These are phyloP conservation scores for Limnephilus lunatus DNA, from an alignment of 2,888 invertebrate species.

Conservation along the genomic window DNA sequence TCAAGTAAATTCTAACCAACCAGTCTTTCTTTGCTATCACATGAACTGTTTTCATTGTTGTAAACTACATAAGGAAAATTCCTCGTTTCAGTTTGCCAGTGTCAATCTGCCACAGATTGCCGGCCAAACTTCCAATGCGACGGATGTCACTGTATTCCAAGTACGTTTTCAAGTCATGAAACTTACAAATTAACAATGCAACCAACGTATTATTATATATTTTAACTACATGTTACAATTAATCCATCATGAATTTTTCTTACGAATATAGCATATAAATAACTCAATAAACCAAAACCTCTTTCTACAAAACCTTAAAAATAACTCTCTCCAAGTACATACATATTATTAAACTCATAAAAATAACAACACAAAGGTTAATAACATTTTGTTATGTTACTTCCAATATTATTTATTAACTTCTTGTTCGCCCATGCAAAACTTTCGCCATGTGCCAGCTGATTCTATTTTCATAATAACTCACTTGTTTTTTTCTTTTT, in stretches of 20 bases:
- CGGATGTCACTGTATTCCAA: constrained; percentile 83
- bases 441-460: not conserved
- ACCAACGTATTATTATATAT: not conserved
- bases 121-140: constrained; percentile 80
- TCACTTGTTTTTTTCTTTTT: too few relatives aligned
- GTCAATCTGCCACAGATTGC: constrained; percentile 84
- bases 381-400: not conserved
- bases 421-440: not conserved
- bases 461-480: too few relatives aligned
- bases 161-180: constrained; percentile 67
- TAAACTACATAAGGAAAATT: not conserved
- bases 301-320: not conserved
- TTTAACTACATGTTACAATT: not conserved
- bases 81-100: constrained; percentile 79
- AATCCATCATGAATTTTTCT: not conserved
- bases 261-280: not conserved
- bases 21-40: not conserved
- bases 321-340: not conserved
- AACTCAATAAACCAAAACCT: constrained; percentile 4
- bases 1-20: not conserved
- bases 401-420: not conserved
- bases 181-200: not conserved
- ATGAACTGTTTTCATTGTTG: not conserved
- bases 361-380: not conserved
- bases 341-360: not conserved